These are phyloP conservation scores for Oscheius sp. DNA, from an alignment of 2,888 invertebrate species.

Conservation along the genomic window DNA sequence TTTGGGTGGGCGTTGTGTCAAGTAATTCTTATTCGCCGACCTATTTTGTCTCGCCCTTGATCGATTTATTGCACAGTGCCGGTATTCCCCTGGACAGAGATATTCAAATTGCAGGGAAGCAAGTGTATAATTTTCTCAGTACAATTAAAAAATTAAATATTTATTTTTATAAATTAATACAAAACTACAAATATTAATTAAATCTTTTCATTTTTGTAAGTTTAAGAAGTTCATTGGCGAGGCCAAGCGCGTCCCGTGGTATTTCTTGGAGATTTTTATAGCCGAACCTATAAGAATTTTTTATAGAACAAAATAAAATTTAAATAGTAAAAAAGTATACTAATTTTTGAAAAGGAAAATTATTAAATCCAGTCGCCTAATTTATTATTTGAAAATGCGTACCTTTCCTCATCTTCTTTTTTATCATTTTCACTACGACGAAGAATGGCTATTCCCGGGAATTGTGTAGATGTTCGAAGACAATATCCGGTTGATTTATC, in stretches of 20 bases:
- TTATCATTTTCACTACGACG: slow-evolving; percentile 5
- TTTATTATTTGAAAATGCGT: background rate
- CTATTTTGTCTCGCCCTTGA: too few relatives aligned
- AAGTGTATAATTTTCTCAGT: too few relatives aligned
- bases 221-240: background rate
- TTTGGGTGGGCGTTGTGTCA: too few relatives aligned
- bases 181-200: background rate
- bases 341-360: too few relatives aligned
- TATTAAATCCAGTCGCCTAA: background rate
- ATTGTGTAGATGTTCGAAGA: background rate
- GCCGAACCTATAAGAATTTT: slow-evolving; percentile 15
- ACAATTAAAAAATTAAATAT: background rate
- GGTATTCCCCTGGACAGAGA: too few relatives aligned
- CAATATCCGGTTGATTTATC: background rate
- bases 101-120: too few relatives aligned
- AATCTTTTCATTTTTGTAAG: background rate
- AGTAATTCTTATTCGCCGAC: too few relatives aligned
- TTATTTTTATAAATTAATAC: background rate
- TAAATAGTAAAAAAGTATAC: background rate
- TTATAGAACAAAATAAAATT: background rate
- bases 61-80: too few relatives aligned
- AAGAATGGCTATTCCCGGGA: background rate
- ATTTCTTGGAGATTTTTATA: background rate
- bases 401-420: background rate
- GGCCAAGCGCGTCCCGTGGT: slow-evolving; percentile 23